These are phyloP conservation scores for Aricia agestis DNA, from an alignment of 1,140 invertebrate species.

Conservation along the genomic window DNA sequence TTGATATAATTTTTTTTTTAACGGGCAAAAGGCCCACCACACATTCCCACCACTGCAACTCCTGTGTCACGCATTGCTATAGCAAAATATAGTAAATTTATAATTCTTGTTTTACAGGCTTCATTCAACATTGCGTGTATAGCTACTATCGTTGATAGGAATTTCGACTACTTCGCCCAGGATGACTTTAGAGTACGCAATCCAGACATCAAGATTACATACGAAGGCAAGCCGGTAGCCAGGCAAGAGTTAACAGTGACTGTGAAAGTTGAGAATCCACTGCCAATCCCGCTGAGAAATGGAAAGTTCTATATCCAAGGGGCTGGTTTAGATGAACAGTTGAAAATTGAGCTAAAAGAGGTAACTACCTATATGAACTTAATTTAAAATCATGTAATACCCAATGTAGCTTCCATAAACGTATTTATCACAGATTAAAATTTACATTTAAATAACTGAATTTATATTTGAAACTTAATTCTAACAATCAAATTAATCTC, in stretches of 20 bases:
- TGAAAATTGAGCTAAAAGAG: conserved; percentile 82
- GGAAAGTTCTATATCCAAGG: conserved; percentile 88
- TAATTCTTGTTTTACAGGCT: conserved; percentile 71
- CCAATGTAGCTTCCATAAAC: no score
- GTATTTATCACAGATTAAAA: no score
- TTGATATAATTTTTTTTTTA: no score
- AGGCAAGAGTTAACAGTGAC: conserved; percentile 80
- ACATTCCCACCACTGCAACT: no score
- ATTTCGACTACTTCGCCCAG: conserved; percentile 92
- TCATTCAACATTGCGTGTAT: conserved; percentile 91
- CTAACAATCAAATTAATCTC: conserved; percentile 19
- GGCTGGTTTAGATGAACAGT: conserved; percentile 83
- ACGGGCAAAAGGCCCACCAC: no score
- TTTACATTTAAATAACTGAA: no score
- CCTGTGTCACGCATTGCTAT: no score
- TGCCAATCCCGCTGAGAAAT: conserved; percentile 85
- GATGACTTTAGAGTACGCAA: conserved; percentile 93
- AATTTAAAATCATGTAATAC: no score
- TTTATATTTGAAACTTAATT: no score
- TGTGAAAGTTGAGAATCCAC: conserved; percentile 87
- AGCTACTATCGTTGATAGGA: conserved; percentile 86
- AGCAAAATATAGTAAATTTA: no score
- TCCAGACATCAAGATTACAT: conserved; percentile 89
- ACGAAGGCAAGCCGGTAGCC: conserved; percentile 79
- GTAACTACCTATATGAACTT: conserved; percentile 45